Base-by-base conservation (phyloP, 2,888 invertebrate species). In the Apotomis turbidana region DNA sequence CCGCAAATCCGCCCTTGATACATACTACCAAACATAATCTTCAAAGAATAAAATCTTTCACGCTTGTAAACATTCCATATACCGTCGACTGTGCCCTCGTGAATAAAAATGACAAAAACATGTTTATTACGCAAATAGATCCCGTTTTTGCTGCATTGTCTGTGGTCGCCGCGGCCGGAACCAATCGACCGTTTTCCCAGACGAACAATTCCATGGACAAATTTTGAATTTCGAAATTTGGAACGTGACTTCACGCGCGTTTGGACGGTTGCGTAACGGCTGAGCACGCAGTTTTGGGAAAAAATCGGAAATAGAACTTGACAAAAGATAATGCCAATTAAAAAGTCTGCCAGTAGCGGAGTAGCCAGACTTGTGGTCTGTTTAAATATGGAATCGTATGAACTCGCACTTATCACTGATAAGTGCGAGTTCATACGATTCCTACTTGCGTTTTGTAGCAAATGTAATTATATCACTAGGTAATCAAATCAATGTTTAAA, bases 161-260 rank as follows among this genome's bases (percentile, higher is more conserved):
- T 71, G 67, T 68, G 71, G 67, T 61, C 60, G 51, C 59, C 71
- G 67, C 63, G 70, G 70, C 75, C 74, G 71, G 41, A 71, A 55
- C 75, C 70, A 77, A 76, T 78, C 74, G 71, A 44, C 71, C 73
- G 63, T 74, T 77, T 76, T 76, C 75, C 75, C 74, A 75, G 76
- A 70, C 74, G 46, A 70, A 71, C 73, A 74, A 76, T 75, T 75
- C 66, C 68, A 76, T 74, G 76, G 75, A 76, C 75, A 58, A 74
- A 63, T 74, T 77, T 78, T 63, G 63, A 68, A 72, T 72, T 72
- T 75, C 61, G 71, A 70, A 74, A 76, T 76, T 74, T 55, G 64
- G 64, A 75, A 74, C 72, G 75, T 75, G 73, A 72, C 68, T 68
- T 62, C 72, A 72, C 72, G 72, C 67, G 67, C 63, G 15, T 72